These are phyloP conservation scores for Metaphire vulgaris DNA, from an alignment of 1,140 invertebrate species.

Conservation along the genomic window DNA sequence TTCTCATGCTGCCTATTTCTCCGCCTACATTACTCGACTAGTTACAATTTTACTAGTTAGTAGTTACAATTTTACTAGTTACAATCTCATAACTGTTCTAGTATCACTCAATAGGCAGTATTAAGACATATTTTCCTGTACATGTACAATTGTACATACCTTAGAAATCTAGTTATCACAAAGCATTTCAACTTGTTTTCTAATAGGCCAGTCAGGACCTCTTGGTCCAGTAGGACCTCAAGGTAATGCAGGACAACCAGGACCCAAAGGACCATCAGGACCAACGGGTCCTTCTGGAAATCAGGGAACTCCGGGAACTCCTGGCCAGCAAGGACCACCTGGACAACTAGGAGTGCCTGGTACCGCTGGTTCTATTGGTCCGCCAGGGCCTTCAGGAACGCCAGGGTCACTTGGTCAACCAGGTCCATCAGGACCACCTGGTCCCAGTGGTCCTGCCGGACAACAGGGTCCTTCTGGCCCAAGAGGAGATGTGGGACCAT, in stretches of 20 bases:
- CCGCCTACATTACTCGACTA: too few species aligned
- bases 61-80: too few species aligned
- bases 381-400: neutral
- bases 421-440: conserved; percentile 7
- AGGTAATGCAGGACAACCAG: neutral
- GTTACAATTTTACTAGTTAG: too few species aligned
- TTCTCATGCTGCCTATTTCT: too few species aligned
- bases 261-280: conserved; percentile 52
- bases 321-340: conserved; percentile 14
- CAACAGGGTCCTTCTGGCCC: conserved; percentile 5
- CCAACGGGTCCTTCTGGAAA: conserved; percentile 52
- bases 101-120: too few species aligned
- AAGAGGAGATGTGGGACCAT: conserved; percentile 1
- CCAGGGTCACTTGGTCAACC: conserved; percentile 12
- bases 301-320: conserved; percentile 9
- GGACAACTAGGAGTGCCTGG: conserved; percentile 8
- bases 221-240: neutral
- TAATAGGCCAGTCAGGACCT: too few species aligned
- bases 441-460: conserved; percentile 9
- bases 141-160: too few species aligned
- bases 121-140: too few species aligned
- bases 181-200: too few species aligned
- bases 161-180: too few species aligned
- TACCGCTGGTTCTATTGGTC: neutral
- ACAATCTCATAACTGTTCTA: too few species aligned